Evolutionary conservation across 2,797 vertebrate species (phyloP), one percentile per base, ranked within the genome.

Genomic region (Etheostoma perlongum): DNA sequence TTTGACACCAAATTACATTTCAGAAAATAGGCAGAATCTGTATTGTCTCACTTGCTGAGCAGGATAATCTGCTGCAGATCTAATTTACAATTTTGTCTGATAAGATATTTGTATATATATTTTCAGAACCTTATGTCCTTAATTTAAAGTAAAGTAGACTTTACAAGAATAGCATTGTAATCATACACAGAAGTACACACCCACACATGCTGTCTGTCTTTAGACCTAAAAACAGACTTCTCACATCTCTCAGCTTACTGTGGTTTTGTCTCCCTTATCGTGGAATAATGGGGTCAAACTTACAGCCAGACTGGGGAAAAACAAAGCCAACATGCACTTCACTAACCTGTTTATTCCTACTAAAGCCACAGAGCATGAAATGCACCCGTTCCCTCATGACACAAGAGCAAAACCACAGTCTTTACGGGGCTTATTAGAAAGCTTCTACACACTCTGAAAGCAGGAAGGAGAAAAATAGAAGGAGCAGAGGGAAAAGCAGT

Each of bases 351-450:
- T 79, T 81, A 85, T 79, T 87, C 66, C 73, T 55, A 72, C 58
- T 58, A 73, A 84, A 88, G 53, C 76, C 74, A 80, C 44, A 4
- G 60, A 88, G 83, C 83, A 90, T 88, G 79, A 88, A 85, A 88
- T 74, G 64, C 74, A 78, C 21, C 54, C 6, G 48, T 67, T 88
- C 78, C 85, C 82, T 68, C 55, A 52, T 82, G 82, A 48, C 72
- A 25, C 57, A 72, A 18, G 18, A 72, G 63, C 19, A 9, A 80
- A 83, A 79, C 40, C 49, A 36, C 58, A 33, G 70, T 79, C 60
- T 89, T 81, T 82, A 78, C 74, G 57, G 69, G 40, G 78, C 72
- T 83, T 80, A 78, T 81, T 83, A 85, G 71, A 82, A 85, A 85
- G 48, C 65, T 76, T 15, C 3, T 6, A 30, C 30, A 30, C 46